Percentiles rank a stretch among this genome's conserved stretches.
Conservation (phyloP, 2,113 vertebrate species). For the Empidonax traillii region DNA sequence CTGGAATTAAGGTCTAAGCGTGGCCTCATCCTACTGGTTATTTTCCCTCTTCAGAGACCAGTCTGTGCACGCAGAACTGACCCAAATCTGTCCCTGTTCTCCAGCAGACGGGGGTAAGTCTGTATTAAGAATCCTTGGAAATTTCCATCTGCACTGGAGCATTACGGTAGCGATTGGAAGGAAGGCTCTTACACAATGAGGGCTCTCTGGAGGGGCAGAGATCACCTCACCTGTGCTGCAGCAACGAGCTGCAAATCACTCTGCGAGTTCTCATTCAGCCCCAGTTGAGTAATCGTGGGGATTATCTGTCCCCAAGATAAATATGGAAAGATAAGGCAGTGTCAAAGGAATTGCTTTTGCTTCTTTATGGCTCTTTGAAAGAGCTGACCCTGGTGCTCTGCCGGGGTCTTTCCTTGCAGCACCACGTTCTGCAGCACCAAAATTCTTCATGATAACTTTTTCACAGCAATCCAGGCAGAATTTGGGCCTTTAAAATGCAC, state of each 20-base stretch:
- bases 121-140: background rate
- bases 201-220: background rate
- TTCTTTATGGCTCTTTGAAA: background rate
- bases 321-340: slow-evolving; percentile 22
- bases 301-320: background rate
- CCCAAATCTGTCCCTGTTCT: background rate
- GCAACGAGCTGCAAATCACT: background rate
- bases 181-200: background rate
- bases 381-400: background rate
- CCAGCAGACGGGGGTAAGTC: background rate
- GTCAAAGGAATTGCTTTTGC: background rate
- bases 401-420: background rate
- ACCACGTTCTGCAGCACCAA: background rate
- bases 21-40: background rate
- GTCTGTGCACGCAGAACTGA: background rate
- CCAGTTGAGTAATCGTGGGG: background rate
- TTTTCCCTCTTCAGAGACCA: background rate
- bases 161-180: background rate
- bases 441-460: background rate
- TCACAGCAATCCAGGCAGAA: rapidly evolving
- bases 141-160: slow-evolving; percentile 24
- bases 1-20: background rate
- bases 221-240: background rate
- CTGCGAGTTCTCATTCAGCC: background rate
- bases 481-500: background rate